Base-by-base conservation (phyloP, 2,113 vertebrate genomes). In the Oreotrochilus melanogaster region DNA sequence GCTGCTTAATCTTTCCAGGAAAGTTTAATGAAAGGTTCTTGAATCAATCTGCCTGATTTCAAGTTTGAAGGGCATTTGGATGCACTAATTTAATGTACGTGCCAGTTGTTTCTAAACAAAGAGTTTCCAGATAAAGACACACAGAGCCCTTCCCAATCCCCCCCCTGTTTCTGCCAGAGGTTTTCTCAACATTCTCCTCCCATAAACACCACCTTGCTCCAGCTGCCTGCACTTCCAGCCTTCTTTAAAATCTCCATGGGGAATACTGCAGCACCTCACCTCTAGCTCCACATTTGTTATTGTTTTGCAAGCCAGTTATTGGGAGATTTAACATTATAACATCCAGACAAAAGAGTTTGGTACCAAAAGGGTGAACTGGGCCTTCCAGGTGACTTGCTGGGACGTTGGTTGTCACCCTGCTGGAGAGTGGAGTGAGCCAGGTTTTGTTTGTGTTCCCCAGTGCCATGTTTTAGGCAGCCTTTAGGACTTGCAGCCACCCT, bases 1-100 rank as follows among this genome's bases (percentile, higher is more conserved):
- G 93, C 91, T 91, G 94, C 94, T 97, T 96, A 95, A 97, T 94
- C 85, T 91, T 95, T 97, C 92, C 82, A 92, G 87, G 83, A 75
- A 96, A 96, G 86, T 97, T 96, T 95, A 91, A 86, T 58, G 95
- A 88, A 92, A 88, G 92, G 84, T 91, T 92, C 92, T 82, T 88
- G 90, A 88, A 89, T 93, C 91, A 85, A 88, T 95, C 83, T 48
- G 57, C 78, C 91, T 95, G 93, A 76, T 96, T 96, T 96, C 89
- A 96, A 95, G 94, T 95, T 95, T 96, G 94, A 94, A 96, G 95
- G 95, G 93, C 92, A 37, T 47, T 86, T 86, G 83, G 79, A 81
- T 72, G 89, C 81, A 33, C 76, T 83, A 67, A 89, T 92, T 47
- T 76, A 60, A 80, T 57, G 30, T 76, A 57, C 69, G 74, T 53